These are phyloP conservation scores for Scaptodrosophila lebanonensis DNA, from an alignment of 1,140 invertebrate genomes.

Conservation along the genomic window DNA sequence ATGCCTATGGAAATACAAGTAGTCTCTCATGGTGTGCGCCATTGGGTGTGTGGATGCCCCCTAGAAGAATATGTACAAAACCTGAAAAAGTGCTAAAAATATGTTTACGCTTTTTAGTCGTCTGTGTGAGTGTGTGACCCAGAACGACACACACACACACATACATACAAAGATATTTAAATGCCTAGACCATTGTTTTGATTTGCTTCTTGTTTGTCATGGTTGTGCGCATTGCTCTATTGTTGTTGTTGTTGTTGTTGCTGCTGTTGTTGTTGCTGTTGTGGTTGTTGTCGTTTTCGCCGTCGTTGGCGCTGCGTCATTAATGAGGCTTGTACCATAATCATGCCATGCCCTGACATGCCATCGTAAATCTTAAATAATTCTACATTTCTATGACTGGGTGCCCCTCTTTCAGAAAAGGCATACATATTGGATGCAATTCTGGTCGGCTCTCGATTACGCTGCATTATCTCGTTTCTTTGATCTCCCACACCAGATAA, in stretches of 20 bases:
- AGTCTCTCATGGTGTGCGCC: no score
- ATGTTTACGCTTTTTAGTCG: constrained; percentile 20
- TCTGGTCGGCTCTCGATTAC: constrained; percentile 4
- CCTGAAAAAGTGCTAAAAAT: constrained; percentile 60
- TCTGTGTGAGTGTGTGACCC: constrained; percentile 26
- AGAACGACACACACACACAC: constrained; percentile 47
- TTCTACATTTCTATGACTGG: constrained; percentile 23
- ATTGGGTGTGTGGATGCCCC: no score
- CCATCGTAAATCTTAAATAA: constrained; percentile 52
- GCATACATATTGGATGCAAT: not conserved
- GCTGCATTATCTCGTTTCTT: constrained; percentile 5
- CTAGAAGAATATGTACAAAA: constrained; percentile 44
- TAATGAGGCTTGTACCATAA: constrained; percentile 24
- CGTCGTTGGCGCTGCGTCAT: constrained; percentile 19
- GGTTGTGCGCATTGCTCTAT: not conserved
- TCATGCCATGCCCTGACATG: constrained; percentile 34
- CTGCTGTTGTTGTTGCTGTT: not conserved
- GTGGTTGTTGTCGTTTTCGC: no score
- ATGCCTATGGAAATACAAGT: no score
- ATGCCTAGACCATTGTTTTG: constrained; percentile 38
- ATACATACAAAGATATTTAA: no score
- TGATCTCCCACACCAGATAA: no score
- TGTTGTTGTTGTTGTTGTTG: constrained; percentile 35
- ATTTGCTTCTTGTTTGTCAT: constrained; percentile 13
- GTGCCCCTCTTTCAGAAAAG: no score